Percentiles rank a stretch among this genome's conserved stretches.
These are phyloP conservation scores for Drosophila mimica DNA, from an alignment of 2,888 invertebrate species.

Conservation along the genomic window DNA sequence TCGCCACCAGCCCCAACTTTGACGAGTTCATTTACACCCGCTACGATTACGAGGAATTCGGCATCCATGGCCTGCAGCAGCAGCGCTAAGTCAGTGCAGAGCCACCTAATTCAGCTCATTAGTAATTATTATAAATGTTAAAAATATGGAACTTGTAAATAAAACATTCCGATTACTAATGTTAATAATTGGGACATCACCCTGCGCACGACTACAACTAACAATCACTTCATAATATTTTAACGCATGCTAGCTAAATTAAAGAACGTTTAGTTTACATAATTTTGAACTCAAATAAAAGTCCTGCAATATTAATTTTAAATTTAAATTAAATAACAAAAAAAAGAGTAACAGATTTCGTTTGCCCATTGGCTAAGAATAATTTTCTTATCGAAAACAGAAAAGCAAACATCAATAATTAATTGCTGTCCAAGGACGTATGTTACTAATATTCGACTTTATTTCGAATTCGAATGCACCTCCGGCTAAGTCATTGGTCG, in stretches of 20 bases:
- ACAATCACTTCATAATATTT: neutral
- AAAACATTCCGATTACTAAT: no score
- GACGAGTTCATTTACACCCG: conserved; percentile 90
- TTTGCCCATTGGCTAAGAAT: neutral
- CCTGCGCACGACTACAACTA: no score
- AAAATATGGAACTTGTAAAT: no score
- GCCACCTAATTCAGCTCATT: conserved; percentile 16
- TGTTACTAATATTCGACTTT: conserved; percentile 15
- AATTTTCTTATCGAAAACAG: neutral
- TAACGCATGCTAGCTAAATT: neutral
- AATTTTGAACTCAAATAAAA: no score
- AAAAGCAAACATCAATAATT: neutral
- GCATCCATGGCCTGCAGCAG: conserved; percentile 84
- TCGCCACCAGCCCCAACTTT: conserved; percentile 91
- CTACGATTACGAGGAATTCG: conserved; percentile 96
- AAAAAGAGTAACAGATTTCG: no score
- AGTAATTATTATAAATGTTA: neutral
- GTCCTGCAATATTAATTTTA: no score
- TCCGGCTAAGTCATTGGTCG: neutral
- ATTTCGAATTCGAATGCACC: conserved; percentile 62
- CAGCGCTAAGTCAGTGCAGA: conserved; percentile 42
- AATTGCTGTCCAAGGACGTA: neutral
- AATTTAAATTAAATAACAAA: neutral
- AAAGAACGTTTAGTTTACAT: conserved; percentile 1
- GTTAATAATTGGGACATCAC: no score